Evolutionary conservation across 2,797 vertebrate species (phyloP).

Genomic region (Urocyon cinereoargenteus): DNA sequence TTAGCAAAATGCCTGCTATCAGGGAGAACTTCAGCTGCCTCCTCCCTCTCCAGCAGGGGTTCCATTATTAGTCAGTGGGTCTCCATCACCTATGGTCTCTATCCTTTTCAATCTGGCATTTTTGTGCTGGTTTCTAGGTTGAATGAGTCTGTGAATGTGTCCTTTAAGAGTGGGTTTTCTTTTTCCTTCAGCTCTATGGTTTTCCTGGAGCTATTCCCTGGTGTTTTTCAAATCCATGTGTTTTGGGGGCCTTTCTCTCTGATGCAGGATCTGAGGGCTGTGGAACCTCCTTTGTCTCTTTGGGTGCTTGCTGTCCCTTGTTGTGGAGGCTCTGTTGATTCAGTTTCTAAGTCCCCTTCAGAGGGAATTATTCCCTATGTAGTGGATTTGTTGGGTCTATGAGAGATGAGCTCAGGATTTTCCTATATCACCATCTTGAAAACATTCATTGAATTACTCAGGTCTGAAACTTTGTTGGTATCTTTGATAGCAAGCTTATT

Average conservation of each 20-base stretch:
- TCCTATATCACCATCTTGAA: background rate
- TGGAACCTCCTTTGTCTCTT: background rate
- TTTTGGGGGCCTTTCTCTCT: background rate
- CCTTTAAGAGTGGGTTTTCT: background rate
- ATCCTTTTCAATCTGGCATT: background rate
- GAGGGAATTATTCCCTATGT: background rate
- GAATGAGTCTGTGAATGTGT: background rate
- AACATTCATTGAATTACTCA: background rate
- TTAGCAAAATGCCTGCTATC: background rate
- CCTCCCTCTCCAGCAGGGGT: background rate
- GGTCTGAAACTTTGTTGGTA: background rate
- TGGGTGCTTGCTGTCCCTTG: background rate
- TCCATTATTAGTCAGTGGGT: background rate
- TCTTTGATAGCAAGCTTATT: background rate
- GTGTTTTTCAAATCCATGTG: background rate
- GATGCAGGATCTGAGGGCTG: background rate
- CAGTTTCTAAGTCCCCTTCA: background rate
- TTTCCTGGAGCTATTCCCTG: background rate
- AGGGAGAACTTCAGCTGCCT: background rate
- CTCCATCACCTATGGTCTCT: background rate
- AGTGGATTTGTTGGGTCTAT: background rate
- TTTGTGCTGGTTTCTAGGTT: background rate
- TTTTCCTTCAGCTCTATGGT: background rate
- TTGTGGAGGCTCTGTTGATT: background rate
- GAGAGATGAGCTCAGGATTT: background rate